Evolutionary conservation across 2,888 invertebrate genomes (phyloP).

Genomic region (Scaptomyza tumidula): DNA sequence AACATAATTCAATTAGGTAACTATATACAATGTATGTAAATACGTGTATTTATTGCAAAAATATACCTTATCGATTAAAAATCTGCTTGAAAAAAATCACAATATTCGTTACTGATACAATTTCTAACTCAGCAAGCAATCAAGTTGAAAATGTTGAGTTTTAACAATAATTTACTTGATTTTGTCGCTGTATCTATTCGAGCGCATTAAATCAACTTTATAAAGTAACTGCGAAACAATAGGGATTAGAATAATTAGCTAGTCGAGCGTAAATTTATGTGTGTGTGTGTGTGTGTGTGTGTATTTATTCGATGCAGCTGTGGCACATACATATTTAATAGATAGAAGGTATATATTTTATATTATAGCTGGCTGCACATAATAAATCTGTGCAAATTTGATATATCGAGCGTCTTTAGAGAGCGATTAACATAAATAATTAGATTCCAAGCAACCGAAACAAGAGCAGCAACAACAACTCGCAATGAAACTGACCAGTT

Average conservation of each 20-base stretch:
- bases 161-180: neutral
- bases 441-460: slow-evolving; percentile 62
- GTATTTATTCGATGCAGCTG: slow-evolving; percentile 3
- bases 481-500: slow-evolving; percentile 51
- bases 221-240: slow-evolving; percentile 14
- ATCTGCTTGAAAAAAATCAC: neutral
- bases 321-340: slow-evolving; percentile 9
- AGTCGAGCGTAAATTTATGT: slow-evolving; percentile 46
- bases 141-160: neutral
- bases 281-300: neutral
- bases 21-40: neutral
- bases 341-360: slow-evolving; percentile 2
- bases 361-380: slow-evolving; percentile 33
- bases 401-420: slow-evolving; percentile 69
- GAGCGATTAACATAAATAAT: slow-evolving; percentile 81
- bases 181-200: neutral
- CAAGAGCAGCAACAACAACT: slow-evolving; percentile 20
- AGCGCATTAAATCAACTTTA: slow-evolving; percentile 24
- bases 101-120: neutral
- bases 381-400: slow-evolving; percentile 68
- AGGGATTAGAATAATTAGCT: slow-evolving; percentile 49
- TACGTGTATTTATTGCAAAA: too few species aligned
- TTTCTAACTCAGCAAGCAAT: too few species aligned
- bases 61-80: neutral
- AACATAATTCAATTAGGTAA: slow-evolving; percentile 8